phyloP scores from a whole-genome alignment of 2,113 vertebrate genomes.

The Proteles cristata region DNA sequence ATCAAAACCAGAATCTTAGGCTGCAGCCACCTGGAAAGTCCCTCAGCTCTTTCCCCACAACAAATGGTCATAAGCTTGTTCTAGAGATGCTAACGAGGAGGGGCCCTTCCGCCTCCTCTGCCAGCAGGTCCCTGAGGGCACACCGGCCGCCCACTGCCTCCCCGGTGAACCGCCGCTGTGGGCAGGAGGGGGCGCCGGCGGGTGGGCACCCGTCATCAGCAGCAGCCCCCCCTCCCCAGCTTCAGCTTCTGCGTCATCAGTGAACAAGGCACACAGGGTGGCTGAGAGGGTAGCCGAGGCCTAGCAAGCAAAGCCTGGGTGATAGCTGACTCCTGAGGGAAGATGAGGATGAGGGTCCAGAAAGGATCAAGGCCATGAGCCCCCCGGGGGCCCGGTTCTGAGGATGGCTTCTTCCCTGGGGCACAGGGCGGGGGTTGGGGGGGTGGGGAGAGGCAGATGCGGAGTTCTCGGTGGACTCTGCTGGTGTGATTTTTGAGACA shows the following conservation, averaged over 20 bases:
- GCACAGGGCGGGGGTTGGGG: rapidly evolving
- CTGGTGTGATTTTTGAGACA: neutral
- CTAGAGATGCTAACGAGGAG: neutral
- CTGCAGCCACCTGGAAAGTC: neutral
- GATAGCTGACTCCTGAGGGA: rapidly evolving
- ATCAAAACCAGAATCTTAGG: neutral
- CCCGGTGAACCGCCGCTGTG: no score
- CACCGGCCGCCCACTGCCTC: neutral
- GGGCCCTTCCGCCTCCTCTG: neutral
- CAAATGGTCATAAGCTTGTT: rapidly evolving
- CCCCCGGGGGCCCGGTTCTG: neutral
- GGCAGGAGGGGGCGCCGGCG: rapidly evolving
- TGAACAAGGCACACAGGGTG: rapidly evolving
- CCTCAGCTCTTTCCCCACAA: neutral
- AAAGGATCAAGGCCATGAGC: neutral
- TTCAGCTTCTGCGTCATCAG: neutral
- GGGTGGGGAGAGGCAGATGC: rapidly evolving
- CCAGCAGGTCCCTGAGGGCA: no score
- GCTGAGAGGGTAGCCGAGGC: neutral
- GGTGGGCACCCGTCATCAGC: rapidly evolving
- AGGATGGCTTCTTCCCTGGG: neutral
- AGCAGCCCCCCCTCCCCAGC: neutral
- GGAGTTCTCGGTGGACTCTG: no score
- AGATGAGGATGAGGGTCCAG: no score
- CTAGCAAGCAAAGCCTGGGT: no score